These are phyloP conservation scores for Tenebrio molitor DNA, from an alignment of 1,140 invertebrate genomes.

Conservation along the genomic window DNA sequence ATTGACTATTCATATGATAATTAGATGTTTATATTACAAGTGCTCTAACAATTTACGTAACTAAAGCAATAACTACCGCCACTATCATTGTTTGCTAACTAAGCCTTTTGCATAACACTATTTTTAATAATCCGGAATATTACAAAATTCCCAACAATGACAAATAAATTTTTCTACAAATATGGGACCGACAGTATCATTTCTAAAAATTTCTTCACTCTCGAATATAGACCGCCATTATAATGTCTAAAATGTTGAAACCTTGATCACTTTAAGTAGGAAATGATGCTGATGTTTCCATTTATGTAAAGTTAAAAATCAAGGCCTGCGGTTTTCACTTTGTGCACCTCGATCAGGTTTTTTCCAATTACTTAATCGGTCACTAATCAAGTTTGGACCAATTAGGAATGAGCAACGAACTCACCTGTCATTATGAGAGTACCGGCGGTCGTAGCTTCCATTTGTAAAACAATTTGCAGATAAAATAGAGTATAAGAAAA, in stretches of 20 bases:
- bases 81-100: conserved; percentile 32
- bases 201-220: not conserved
- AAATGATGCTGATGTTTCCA: conserved; percentile 27
- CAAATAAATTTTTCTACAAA: not conserved
- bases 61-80: conserved; percentile 36
- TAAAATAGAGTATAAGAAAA: conserved; percentile 93
- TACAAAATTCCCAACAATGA: conserved; percentile 23
- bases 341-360: conserved; percentile 16
- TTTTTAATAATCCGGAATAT: conserved; percentile 3
- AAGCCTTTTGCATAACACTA: conserved; percentile 14
- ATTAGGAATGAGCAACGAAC: conserved; percentile 42
- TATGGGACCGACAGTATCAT: not conserved
- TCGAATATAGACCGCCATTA: not conserved
- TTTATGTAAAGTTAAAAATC: conserved; percentile 33
- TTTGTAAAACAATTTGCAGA: conserved; percentile 82
- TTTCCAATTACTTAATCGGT: conserved; percentile 30
- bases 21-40: conserved; percentile 15
- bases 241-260: conserved; percentile 21
- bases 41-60: conserved; percentile 31
- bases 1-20: conserved; percentile 33
- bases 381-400: conserved; percentile 20
- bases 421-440: conserved; percentile 81
- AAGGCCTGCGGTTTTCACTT: conserved; percentile 36
- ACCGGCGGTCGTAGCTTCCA: conserved; percentile 83
- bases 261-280: conserved; percentile 32